Percentiles rank a stretch among this genome's conserved stretches.
phyloP scores from a whole-genome alignment of 2,113 vertebrate genomes.

The Cepphus grylle region DNA sequence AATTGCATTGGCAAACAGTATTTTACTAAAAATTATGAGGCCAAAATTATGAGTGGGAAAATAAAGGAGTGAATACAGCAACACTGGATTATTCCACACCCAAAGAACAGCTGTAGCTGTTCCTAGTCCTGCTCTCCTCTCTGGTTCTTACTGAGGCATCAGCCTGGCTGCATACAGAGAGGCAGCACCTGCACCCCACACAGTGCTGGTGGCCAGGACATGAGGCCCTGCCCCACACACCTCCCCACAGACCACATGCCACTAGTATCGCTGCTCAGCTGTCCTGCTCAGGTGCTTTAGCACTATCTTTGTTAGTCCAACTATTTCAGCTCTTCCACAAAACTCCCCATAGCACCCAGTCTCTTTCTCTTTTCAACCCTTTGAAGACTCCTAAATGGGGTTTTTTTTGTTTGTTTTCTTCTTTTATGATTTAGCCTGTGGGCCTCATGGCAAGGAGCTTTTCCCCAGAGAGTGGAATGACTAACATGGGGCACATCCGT shows the following conservation, averaged over 20 bases:
- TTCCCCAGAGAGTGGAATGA: accelerated
- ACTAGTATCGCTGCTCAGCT: accelerated
- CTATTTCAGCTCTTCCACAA: background rate
- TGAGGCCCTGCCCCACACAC: accelerated
- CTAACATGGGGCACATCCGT: accelerated
- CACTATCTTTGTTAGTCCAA: background rate
- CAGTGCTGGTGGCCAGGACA: background rate
- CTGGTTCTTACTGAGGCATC: background rate
- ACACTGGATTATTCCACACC: background rate
- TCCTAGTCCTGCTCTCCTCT: background rate
- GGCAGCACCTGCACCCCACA: background rate
- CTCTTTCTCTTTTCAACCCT: background rate
- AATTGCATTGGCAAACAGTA: background rate
- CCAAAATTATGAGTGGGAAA: background rate
- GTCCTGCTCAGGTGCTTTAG: background rate
- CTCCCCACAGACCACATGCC: accelerated
- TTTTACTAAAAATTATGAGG: background rate
- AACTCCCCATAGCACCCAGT: background rate
- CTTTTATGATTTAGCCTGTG: background rate
- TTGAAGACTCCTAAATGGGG: background rate
- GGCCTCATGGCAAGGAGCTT: background rate
- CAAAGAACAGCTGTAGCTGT: background rate
- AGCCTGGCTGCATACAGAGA: background rate
- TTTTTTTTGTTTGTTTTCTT: background rate
- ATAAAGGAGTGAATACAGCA: background rate